A percentile compares a stretch with the other conserved stretches of the same genome.
These are phyloP conservation scores for Tortrix viridana DNA, from an alignment of 2,888 invertebrate species.

Conservation along the genomic window DNA sequence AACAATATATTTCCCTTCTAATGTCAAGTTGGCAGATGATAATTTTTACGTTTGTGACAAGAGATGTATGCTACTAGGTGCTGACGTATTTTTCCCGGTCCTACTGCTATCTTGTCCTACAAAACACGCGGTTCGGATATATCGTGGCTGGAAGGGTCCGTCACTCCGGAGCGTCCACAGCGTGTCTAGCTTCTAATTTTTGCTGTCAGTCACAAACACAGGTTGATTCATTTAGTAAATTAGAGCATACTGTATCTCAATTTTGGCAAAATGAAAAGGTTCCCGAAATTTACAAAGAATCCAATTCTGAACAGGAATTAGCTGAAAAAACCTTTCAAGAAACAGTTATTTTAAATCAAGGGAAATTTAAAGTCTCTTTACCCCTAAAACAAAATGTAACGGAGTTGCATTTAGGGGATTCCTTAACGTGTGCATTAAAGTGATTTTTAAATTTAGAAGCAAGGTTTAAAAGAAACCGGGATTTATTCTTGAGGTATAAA, in stretches of 20 bases:
- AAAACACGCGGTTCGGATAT: conserved; percentile 15
- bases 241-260: no score
- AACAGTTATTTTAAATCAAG: background rate
- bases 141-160: conserved; percentile 3
- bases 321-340: conserved; percentile 7
- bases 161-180: background rate
- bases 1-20: no score
- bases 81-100: no score
- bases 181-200: background rate
- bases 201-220: no score
- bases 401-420: conserved; percentile 3
- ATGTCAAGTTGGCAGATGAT: no score
- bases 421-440: no score
- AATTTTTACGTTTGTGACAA: no score
- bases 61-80: no score
- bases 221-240: no score
- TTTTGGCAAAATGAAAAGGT: conserved; percentile 14
- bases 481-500: conserved; percentile 2
- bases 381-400: conserved; percentile 6
- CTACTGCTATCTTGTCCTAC: background rate
- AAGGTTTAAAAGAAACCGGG: no score
- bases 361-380: conserved; percentile 1
- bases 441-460: no score
- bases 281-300: conserved; percentile 2
- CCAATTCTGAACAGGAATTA: conserved; percentile 3